Percentiles rank a stretch among this genome's conserved stretches.
Conservation (phyloP, 2,888 invertebrate genomes). For the Catocala fraxini region DNA sequence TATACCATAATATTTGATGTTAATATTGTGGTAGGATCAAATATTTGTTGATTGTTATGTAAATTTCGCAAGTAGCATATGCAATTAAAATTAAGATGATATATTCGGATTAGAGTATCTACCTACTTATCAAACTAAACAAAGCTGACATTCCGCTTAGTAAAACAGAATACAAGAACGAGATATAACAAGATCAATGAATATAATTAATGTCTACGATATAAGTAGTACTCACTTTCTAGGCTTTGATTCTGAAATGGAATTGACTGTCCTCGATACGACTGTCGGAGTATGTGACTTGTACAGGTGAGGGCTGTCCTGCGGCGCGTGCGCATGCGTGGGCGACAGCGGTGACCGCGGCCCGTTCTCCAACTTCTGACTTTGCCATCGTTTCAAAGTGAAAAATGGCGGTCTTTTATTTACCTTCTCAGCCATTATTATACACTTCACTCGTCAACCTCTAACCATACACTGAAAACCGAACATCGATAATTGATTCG, state of each 20-base stretch:
- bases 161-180: constrained; percentile 25
- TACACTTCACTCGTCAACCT: constrained; percentile 43
- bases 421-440: constrained; percentile 74
- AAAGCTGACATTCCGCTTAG: constrained; percentile 27
- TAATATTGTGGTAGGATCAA: too few relatives aligned
- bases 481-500: constrained; percentile 34
- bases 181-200: constrained; percentile 40
- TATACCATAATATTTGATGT: too few relatives aligned
- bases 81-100: neutral
- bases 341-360: constrained; percentile 24
- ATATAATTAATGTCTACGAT: constrained; percentile 43
- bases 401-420: constrained; percentile 76
- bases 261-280: constrained; percentile 46
- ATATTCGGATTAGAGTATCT: constrained; percentile 5
- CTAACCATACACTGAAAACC: constrained; percentile 42
- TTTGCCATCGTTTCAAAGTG: constrained; percentile 72
- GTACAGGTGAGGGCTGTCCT: constrained; percentile 38
- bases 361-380: constrained; percentile 55
- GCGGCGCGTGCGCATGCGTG: constrained; percentile 30
- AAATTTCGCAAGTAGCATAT: neutral
- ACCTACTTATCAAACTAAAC: constrained; percentile 22
- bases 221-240: constrained; percentile 65
- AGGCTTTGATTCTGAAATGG: constrained; percentile 61
- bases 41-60: neutral
- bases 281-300: constrained; percentile 44